Evolutionary conservation across 2,888 invertebrate genomes (phyloP), one percentile per base, ranked within the genome.

Genomic region (Ecliptopera silaceata): DNA sequence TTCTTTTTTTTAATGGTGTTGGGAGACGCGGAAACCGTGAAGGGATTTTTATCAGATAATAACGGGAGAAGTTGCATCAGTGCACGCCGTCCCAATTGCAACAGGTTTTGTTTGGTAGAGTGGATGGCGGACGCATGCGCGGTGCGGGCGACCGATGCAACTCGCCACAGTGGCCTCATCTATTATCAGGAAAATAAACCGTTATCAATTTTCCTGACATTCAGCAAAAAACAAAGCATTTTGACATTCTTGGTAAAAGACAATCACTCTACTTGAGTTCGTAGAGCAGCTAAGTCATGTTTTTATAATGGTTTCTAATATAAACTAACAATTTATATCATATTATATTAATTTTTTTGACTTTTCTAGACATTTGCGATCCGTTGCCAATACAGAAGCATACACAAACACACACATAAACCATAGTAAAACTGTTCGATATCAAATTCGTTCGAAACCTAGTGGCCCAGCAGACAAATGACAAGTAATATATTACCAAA

Each of bases 41-140:
- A 69, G 67, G 72, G 71, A 69, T 73, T 73, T 80, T 82, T 79
- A 73, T 72, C 68, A 72, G 68, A 71, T 77, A 80, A 83, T 82
- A 76, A 72, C 77, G 77, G 79, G 82, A 77, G 77, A 71, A 74
- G 82, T 83, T 89, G 90, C 90, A 90, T 81, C 74, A 75, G 83
- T 89, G 90, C 90, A 91, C 88, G 88, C 84, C 82, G 86, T 75
- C 68, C 82, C 75, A 68, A 74, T 86, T 91, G 90, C 90, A 91
- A 91, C 90, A 91, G 90, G 90, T 91, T 89, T 88, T 88, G 90
- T 88, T 88, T 88, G 86, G 82, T 70, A 71, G 79, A 79, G 77
- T 45, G 43, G 44, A 56, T 64, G 71, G 63, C 64, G 20, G 65
- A 72, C 88, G 90, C 88, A 82, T 83, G 90, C 90, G 90, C 75